A percentile compares a stretch with the other conserved stretches of the same genome.
Conservation (phyloP, 2,113 vertebrate species). For the Rafetus swinhoei region DNA sequence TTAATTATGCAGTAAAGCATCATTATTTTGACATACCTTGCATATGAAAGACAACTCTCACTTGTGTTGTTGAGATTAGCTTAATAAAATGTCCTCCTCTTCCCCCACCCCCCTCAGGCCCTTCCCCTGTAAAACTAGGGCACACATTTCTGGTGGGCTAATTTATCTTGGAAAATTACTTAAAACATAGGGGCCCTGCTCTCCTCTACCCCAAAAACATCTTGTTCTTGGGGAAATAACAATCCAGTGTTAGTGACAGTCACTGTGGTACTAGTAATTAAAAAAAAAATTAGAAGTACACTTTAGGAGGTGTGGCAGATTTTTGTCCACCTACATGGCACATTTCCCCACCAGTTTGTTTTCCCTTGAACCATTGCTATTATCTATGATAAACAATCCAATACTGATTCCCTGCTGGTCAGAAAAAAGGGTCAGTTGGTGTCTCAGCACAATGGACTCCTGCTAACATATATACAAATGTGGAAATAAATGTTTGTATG, state of each 20-base stretch:
- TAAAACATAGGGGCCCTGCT: background rate
- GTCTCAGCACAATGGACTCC: background rate
- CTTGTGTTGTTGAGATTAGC: background rate
- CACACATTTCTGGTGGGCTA: background rate
- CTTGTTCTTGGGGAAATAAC: background rate
- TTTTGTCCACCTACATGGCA: background rate
- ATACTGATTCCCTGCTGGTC: background rate
- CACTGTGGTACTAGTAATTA: background rate
- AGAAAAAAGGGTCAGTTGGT: background rate
- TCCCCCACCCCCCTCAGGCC: too few relatives aligned
- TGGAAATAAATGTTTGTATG: background rate
- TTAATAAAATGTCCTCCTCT: background rate
- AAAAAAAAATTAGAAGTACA: background rate
- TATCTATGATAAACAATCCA: background rate
- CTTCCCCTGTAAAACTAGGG: background rate
- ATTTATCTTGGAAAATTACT: background rate
- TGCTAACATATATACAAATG: background rate
- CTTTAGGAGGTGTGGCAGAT: background rate
- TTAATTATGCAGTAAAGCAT: background rate
- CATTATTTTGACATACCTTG: background rate
- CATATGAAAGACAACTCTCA: background rate
- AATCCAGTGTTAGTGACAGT: background rate
- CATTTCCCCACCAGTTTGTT: background rate
- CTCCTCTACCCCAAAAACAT: background rate
- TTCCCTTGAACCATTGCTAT: background rate